A percentile compares a stretch with the other conserved stretches of the same genome.
Evolutionary conservation across 2,888 invertebrate species (phyloP).

Genomic region (Euproctis similis): DNA sequence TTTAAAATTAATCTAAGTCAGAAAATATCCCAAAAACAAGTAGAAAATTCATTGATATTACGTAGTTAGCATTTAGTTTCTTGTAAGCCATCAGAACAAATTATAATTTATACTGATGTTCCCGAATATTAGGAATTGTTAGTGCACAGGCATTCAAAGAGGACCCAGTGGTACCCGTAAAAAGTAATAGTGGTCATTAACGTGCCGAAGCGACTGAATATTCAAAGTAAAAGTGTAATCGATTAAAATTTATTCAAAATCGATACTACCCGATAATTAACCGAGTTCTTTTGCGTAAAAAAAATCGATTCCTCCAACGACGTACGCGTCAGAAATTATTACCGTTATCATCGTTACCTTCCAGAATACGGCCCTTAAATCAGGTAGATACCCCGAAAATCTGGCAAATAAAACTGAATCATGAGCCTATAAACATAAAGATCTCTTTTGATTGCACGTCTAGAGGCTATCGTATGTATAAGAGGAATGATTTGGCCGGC

Average conservation of each 20-base stretch:
- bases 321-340: conserved; percentile 20
- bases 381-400: conserved; percentile 13
- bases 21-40: no score
- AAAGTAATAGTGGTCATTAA: background rate
- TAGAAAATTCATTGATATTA: no score
- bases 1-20: no score
- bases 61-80: no score
- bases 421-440: conserved; percentile 24
- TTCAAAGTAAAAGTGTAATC: conserved; percentile 3
- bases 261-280: conserved; percentile 6
- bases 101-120: no score
- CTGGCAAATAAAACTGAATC: conserved; percentile 22
- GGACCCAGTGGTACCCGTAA: background rate
- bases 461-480: conserved; percentile 21
- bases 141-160: background rate
- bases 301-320: conserved; percentile 13
- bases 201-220: background rate
- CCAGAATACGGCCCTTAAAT: conserved; percentile 27
- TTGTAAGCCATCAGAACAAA: no score
- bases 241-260: conserved; percentile 7
- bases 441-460: conserved; percentile 23
- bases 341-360: conserved; percentile 28
- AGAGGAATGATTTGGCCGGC: conserved; percentile 40
- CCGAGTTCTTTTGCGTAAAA: conserved; percentile 1
- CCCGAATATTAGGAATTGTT: no score